These are phyloP conservation scores for Anser brachyrhynchus DNA, from an alignment of 2,113 vertebrate species.

Conservation along the genomic window DNA sequence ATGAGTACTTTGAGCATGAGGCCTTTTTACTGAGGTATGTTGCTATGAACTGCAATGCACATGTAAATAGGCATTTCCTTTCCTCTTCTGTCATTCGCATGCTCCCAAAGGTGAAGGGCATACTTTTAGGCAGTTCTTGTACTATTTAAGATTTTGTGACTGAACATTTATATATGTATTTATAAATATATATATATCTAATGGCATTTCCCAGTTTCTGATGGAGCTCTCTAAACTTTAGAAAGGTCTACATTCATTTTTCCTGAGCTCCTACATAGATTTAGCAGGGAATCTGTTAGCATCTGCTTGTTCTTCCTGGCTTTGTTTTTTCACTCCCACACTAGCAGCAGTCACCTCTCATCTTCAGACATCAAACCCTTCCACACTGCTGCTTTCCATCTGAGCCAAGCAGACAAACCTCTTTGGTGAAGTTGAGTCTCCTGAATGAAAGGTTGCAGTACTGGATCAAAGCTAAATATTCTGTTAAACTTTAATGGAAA, in stretches of 20 bases:
- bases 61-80: neutral
- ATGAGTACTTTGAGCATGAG: neutral
- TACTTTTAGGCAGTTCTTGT: neutral
- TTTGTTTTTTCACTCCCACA: neutral
- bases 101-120: neutral
- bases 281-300: neutral
- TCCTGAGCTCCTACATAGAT: neutral
- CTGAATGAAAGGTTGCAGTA: neutral
- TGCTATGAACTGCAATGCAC: neutral
- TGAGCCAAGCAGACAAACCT: neutral
- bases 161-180: neutral
- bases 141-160: neutral
- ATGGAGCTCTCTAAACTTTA: neutral
- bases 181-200: no score
- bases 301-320: neutral
- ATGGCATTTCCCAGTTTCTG: neutral
- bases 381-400: neutral
- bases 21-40: neutral
- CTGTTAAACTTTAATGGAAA: neutral
- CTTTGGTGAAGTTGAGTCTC: neutral
- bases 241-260: neutral
- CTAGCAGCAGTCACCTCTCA: neutral
- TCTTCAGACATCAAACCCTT: neutral
- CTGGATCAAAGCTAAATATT: neutral
- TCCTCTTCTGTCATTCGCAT: neutral